Conservation (phyloP, 2,113 vertebrate species). For the Motacilla alba region DNA sequence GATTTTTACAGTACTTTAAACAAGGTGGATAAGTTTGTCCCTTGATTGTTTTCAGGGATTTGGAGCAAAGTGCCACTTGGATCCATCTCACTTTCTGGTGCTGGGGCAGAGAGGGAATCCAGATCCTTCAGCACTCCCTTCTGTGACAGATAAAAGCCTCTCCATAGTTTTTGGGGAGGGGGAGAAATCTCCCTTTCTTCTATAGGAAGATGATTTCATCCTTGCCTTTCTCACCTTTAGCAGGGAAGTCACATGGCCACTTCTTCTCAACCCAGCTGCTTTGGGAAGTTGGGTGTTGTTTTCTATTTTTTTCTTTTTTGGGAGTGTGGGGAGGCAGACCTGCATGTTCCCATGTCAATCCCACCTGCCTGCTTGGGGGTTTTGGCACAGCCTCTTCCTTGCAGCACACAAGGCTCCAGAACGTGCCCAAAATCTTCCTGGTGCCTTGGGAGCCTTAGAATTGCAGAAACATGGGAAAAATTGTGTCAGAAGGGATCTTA, state of each 20-base stretch:
- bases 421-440: background rate
- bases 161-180: accelerated
- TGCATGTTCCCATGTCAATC: accelerated
- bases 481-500: background rate
- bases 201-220: background rate
- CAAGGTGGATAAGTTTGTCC: background rate
- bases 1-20: background rate
- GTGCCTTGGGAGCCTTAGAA: background rate
- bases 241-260: background rate
- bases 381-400: background rate
- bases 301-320: background rate
- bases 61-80: background rate
- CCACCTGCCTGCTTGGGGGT: background rate
- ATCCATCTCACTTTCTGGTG: background rate
- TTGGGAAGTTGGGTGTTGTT: background rate
- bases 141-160: background rate
- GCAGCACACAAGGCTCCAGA: background rate
- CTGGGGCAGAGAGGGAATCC: background rate
- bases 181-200: background rate
- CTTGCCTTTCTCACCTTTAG: background rate
- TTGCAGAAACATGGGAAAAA: background rate
- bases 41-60: background rate
- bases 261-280: background rate
- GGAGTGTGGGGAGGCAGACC: accelerated
- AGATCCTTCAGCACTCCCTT: background rate